These are phyloP conservation scores for Neuroterus valhalla DNA, from an alignment of 1,140 invertebrate genomes.

Conservation along the genomic window DNA sequence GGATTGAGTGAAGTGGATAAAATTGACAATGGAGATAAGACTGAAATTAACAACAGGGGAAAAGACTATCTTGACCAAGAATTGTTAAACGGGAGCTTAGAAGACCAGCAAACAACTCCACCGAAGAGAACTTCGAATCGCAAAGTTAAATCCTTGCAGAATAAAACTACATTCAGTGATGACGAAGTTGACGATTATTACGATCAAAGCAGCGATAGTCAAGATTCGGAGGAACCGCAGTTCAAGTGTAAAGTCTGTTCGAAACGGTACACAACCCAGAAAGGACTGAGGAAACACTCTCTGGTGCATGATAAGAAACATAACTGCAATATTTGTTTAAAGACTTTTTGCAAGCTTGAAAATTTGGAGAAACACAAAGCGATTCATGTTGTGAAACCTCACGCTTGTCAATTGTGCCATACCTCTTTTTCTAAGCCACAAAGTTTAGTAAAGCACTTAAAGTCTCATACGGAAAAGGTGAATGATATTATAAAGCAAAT, in stretches of 20 bases:
- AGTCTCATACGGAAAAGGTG: conserved; percentile 60
- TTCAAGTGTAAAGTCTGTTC: conserved; percentile 68
- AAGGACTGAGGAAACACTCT: conserved; percentile 69
- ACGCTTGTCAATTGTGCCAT: conserved; percentile 65
- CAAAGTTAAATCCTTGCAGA: conserved; percentile 58
- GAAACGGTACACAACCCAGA: conserved; percentile 65
- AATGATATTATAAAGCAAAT: conserved; percentile 57
- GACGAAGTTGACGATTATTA: conserved; percentile 62
- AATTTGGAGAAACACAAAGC: conserved; percentile 68
- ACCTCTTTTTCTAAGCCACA: conserved; percentile 62
- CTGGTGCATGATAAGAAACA: conserved; percentile 68
- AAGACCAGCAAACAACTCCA: conserved; percentile 40
- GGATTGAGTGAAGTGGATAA: conserved; percentile 26
- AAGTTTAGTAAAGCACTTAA: conserved; percentile 62
- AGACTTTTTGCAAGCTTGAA: conserved; percentile 67
- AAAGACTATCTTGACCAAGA: conserved; percentile 10
- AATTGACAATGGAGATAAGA: conserved; percentile 1
- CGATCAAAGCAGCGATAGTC: conserved; percentile 54
- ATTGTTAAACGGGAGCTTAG: conserved; percentile 40
- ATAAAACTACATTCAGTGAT: conserved; percentile 58
- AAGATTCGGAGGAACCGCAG: conserved; percentile 56
- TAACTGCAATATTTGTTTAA: conserved; percentile 66
- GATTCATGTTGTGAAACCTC: conserved; percentile 63
- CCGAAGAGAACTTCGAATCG: conserved; percentile 60
- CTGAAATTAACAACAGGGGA: conserved; percentile 29